phyloP scores from a whole-genome alignment of 2,888 invertebrate genomes.

The Zygaena filipendulae region DNA sequence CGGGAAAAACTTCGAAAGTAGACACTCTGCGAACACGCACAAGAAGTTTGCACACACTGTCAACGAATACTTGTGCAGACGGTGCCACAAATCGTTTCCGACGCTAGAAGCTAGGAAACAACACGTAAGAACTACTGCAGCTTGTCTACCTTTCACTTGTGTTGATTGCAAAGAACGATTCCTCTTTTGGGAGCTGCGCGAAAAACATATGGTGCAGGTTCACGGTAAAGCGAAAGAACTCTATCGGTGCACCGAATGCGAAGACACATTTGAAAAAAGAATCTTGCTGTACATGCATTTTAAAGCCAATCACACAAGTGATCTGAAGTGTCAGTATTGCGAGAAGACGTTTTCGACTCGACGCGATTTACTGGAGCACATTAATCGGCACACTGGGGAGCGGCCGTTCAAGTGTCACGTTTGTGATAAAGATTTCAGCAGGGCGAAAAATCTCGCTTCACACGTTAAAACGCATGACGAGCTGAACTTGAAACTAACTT shows the following conservation, averaged over 20 bases:
- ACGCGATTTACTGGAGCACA: constrained; percentile 45
- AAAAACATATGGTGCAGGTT: constrained; percentile 32
- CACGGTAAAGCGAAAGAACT: constrained; percentile 34
- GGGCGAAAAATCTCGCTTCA: constrained; percentile 46
- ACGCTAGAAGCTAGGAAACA: constrained; percentile 33
- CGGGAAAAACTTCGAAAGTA: constrained; percentile 36
- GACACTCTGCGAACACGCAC: constrained; percentile 35
- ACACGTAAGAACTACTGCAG: constrained; percentile 31
- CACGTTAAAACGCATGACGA: constrained; percentile 59
- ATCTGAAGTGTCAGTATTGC: constrained; percentile 43
- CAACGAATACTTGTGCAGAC: constrained; percentile 38
- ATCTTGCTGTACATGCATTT: constrained; percentile 40
- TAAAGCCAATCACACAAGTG: constrained; percentile 42
- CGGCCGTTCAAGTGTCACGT: constrained; percentile 56
- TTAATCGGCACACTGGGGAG: constrained; percentile 63
- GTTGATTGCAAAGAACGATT: constrained; percentile 43
- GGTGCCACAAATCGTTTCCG: constrained; percentile 40
- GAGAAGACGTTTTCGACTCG: constrained; percentile 44
- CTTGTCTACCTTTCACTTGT: constrained; percentile 46
- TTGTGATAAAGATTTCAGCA: constrained; percentile 50
- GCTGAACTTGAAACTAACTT: constrained; percentile 1
- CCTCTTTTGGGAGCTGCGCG: constrained; percentile 36
- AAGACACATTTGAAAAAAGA: constrained; percentile 31
- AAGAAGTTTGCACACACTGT: constrained; percentile 35
- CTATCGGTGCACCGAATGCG: constrained; percentile 41